Conservation (phyloP, 2,797 vertebrate species). For the Pipistrellus nathusii region DNA sequence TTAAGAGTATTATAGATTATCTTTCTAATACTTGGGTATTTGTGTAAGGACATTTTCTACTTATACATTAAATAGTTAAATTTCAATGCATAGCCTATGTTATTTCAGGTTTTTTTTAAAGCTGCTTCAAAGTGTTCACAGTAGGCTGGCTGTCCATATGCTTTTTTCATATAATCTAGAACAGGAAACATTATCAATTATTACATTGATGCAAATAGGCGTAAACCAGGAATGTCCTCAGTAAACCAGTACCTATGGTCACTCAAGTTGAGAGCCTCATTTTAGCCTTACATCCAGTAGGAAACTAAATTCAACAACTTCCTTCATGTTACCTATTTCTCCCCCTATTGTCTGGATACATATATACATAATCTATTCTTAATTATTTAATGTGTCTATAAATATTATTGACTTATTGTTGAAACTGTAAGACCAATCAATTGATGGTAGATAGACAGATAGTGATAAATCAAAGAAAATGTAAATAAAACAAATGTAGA, state of each 20-base stretch:
- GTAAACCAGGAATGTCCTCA: background rate
- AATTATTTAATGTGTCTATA: background rate
- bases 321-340: background rate
- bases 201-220: background rate
- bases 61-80: background rate
- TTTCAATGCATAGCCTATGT: background rate
- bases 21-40: background rate
- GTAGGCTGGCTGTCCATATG: background rate
- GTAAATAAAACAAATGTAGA: background rate
- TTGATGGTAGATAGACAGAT: background rate
- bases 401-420: background rate
- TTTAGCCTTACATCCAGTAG: background rate
- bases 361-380: background rate
- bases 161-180: background rate
- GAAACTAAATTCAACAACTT: slow-evolving; percentile 31
- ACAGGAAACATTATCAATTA: background rate
- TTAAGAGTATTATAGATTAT: background rate
- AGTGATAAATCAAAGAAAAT: background rate
- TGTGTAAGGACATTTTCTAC: background rate
- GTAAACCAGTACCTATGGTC: background rate
- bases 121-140: background rate
- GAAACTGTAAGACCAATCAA: background rate
- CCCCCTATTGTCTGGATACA: background rate
- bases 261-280: background rate
- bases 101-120: background rate